Evolutionary conservation across 2,797 vertebrate genomes (phyloP).

Genomic region (Sebastes kiyomatsui): DNA sequence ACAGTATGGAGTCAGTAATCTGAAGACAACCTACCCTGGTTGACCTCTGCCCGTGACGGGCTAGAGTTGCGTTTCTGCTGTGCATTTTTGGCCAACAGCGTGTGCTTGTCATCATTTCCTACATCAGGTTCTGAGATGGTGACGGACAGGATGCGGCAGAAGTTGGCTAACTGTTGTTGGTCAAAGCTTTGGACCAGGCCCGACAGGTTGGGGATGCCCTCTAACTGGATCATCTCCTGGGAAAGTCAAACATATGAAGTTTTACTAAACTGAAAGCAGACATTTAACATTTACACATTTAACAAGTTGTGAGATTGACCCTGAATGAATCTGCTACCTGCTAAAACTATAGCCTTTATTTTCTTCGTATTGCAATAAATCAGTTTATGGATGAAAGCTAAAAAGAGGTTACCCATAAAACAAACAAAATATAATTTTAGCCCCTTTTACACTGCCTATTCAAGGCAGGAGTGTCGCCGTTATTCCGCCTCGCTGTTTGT

Average conservation of each 20-base stretch:
- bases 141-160: conserved; percentile 97
- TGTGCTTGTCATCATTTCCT: conserved; percentile 97
- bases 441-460: neutral
- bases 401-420: neutral
- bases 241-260: neutral
- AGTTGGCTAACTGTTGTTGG: conserved; percentile 98
- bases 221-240: conserved; percentile 97
- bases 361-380: neutral
- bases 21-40: conserved; percentile 87
- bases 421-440: neutral
- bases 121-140: conserved; percentile 97
- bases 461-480: neutral
- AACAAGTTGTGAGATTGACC: neutral
- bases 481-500: neutral
- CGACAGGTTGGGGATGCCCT: conserved; percentile 93
- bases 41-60: conserved; percentile 94
- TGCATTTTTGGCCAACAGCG: conserved; percentile 95
- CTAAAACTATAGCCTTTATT: neutral
- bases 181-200: conserved; percentile 97
- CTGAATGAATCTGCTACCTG: neutral
- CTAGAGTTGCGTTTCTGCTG: conserved; percentile 92
- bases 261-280: neutral
- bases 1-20: neutral
- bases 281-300: neutral
- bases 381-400: neutral